Conservation (phyloP, 1,140 invertebrate genomes). For the Micrasema longulum region DNA sequence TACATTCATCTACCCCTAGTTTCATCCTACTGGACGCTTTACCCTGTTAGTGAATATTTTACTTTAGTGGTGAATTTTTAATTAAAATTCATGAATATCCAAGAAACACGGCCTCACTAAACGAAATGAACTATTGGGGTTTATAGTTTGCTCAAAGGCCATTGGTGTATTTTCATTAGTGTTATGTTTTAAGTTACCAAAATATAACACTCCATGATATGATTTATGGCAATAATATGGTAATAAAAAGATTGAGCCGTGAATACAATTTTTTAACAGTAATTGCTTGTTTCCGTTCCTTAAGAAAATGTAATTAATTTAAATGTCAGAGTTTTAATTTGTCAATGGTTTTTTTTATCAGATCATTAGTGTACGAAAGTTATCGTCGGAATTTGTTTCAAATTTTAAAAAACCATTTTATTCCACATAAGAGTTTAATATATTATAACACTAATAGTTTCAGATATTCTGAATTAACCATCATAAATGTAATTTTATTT, state of each 20-base stretch:
- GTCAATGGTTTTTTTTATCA: too few species aligned
- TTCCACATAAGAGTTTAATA: too few species aligned
- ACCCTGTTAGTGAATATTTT: slow-evolving; percentile 4
- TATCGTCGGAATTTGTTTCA: too few species aligned
- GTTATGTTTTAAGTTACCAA: not conserved
- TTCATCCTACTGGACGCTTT: not conserved
- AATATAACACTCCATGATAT: not conserved
- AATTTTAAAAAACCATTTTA: too few species aligned
- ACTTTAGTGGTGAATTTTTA: slow-evolving; percentile 1
- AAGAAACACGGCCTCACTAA: not conserved
- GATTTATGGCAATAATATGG: slow-evolving; percentile 7
- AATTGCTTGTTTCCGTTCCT: too few species aligned
- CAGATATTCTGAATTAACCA: too few species aligned
- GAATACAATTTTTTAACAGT: too few species aligned
- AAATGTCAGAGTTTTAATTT: not conserved
- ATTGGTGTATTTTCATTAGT: not conserved
- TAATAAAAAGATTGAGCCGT: not conserved
- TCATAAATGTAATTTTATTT: too few species aligned
- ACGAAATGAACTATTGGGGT: slow-evolving; percentile 10
- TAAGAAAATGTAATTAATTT: not conserved
- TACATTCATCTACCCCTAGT: not conserved
- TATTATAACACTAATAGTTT: too few species aligned
- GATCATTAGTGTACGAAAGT: too few species aligned
- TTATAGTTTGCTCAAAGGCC: not conserved
- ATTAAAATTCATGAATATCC: slow-evolving; percentile 30